Evolutionary conservation across 92 coral and sea anemone species (phyloP).

Genomic region (Montipora capitata): DNA sequence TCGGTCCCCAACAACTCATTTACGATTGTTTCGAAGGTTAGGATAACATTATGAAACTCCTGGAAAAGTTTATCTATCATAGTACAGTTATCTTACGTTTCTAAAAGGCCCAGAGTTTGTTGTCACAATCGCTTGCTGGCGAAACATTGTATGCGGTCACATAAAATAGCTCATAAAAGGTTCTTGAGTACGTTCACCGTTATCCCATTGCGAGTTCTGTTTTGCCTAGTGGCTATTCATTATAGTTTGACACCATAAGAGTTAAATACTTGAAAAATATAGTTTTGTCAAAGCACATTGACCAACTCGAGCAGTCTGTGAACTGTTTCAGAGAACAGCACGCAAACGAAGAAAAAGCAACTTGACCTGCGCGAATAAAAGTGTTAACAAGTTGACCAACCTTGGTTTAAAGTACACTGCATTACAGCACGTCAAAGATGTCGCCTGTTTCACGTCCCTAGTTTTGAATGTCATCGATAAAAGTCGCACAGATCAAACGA

Average conservation of each 20-base stretch:
- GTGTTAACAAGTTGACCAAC: constrained; percentile 20
- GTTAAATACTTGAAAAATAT: not conserved
- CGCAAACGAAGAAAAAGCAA: not conserved
- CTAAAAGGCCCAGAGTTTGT: not conserved
- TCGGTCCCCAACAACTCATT: not conserved
- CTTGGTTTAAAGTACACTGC: constrained; percentile 55
- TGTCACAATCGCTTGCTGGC: not conserved
- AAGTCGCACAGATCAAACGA: constrained; percentile 36
- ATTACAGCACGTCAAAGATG: constrained; percentile 23
- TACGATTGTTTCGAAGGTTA: not conserved
- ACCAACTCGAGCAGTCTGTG: not conserved
- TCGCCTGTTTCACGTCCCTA: not conserved
- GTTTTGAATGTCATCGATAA: constrained; percentile 28
- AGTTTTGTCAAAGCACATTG: not conserved
- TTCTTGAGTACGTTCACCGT: not conserved
- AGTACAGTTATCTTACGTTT: not conserved
- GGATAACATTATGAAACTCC: not conserved
- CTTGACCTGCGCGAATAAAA: not conserved
- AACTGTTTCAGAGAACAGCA: constrained; percentile 19
- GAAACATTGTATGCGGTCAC: constrained; percentile 23
- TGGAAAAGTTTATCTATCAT: not conserved
- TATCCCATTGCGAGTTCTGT: constrained; percentile 9
- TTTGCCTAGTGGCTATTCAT: not conserved
- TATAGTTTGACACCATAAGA: not conserved
- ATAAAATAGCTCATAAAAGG: not conserved